A percentile compares a stretch with the other conserved stretches of the same genome.
phyloP scores from a whole-genome alignment of 2,888 invertebrate species.

The Abrostola triplasia region DNA sequence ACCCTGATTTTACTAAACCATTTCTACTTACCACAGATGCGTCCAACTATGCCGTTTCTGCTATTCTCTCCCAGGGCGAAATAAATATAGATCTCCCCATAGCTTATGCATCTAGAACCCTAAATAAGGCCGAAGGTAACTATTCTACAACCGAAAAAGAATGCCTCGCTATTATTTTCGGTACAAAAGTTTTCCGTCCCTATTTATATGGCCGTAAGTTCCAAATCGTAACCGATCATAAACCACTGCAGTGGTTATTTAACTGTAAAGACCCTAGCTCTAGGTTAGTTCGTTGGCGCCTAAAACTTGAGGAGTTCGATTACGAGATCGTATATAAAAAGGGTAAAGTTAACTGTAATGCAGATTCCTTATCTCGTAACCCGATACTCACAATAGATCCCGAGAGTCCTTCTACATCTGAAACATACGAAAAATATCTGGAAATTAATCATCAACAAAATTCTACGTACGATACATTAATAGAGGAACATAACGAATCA shows the following conservation, averaged over 20 bases:
- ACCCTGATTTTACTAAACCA: not conserved
- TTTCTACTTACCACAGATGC: not conserved
- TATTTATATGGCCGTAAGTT: not conserved
- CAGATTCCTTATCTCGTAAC: slow-evolving; percentile 12
- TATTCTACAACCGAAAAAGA: not conserved
- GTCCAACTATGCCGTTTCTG: not conserved
- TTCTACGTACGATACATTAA: not conserved
- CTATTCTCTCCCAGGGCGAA: not conserved
- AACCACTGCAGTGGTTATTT: not conserved
- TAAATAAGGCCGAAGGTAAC: not conserved
- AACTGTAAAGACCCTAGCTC: not conserved
- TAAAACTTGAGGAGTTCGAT: not conserved
- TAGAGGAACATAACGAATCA: slow-evolving; percentile 5
- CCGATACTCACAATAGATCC: not conserved
- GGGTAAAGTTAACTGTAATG: not conserved
- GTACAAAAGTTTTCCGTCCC: not conserved
- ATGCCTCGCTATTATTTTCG: not conserved
- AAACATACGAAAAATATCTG: not conserved
- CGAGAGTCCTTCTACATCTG: not conserved
- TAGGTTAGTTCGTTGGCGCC: not conserved
- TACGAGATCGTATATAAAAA: not conserved
- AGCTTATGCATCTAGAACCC: not conserved
- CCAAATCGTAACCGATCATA: not conserved
- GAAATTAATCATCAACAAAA: not conserved
- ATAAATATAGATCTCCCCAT: not conserved